Conservation (phyloP, 1,140 invertebrate species). For the Drosophila nikananu region DNA sequence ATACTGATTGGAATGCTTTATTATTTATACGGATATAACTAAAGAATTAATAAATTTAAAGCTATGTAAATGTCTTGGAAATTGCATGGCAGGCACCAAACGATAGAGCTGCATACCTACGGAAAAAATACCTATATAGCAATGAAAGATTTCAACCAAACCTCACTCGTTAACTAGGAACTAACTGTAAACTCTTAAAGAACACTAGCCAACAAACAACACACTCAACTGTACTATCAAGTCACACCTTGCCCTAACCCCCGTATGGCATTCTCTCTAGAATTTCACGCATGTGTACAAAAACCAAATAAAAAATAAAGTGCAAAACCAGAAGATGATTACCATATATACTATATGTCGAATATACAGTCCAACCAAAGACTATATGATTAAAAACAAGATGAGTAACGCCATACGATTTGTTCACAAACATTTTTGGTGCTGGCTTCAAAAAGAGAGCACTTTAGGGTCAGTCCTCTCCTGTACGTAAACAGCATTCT, state of each 20-base stretch:
- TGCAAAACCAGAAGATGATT: slow-evolving; percentile 59
- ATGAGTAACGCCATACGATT: neutral
- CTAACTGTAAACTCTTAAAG: slow-evolving; percentile 74
- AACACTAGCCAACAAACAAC: slow-evolving; percentile 54
- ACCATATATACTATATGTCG: slow-evolving; percentile 42
- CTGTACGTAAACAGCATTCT: too few relatives aligned
- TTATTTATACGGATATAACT: slow-evolving; percentile 53
- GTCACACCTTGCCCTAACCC: slow-evolving; percentile 36
- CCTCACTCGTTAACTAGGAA: slow-evolving; percentile 84
- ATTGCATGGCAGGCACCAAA: slow-evolving; percentile 48
- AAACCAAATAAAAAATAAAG: slow-evolving; percentile 65
- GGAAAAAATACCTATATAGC: slow-evolving; percentile 70
- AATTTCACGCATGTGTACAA: slow-evolving; percentile 77
- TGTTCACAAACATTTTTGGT: neutral
- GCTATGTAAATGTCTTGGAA: slow-evolving; percentile 64
- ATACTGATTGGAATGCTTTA: slow-evolving; percentile 59
- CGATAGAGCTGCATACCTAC: slow-evolving; percentile 49
- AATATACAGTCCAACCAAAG: slow-evolving; percentile 28
- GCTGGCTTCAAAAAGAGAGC: neutral
- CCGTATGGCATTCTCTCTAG: slow-evolving; percentile 53
- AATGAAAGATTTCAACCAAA: slow-evolving; percentile 81
- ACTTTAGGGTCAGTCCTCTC: too few relatives aligned
- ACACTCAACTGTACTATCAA: slow-evolving; percentile 64
- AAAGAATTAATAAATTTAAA: slow-evolving; percentile 42
- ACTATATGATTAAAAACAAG: neutral